phyloP scores from a whole-genome alignment of 2,888 invertebrate species.

The Lydus trimaculatus region DNA sequence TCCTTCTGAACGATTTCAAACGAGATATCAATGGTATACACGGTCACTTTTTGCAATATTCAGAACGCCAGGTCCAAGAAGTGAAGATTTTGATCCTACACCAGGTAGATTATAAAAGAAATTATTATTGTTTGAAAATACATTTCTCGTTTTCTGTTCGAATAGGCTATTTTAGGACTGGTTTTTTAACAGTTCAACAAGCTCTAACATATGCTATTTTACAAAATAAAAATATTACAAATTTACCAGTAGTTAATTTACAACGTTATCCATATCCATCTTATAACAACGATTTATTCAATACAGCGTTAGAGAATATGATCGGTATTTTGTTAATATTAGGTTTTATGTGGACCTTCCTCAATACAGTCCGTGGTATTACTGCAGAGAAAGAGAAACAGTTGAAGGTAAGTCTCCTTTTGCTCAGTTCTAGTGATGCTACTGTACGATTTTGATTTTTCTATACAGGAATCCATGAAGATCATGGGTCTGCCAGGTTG shows the following conservation, averaged over 20 bases:
- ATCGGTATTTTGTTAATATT: constrained; percentile 76
- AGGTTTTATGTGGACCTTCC: constrained; percentile 75
- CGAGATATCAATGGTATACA: constrained; percentile 67
- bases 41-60: constrained; percentile 62
- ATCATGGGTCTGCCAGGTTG: constrained; percentile 27
- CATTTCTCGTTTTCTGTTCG: not conserved
- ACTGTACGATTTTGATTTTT: not conserved
- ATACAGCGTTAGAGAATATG: constrained; percentile 67
- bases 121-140: not conserved
- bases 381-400: constrained; percentile 70
- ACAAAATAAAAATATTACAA: constrained; percentile 8
- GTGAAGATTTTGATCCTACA: constrained; percentile 28
- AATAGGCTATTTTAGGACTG: constrained; percentile 59
- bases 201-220: constrained; percentile 44
- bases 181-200: constrained; percentile 70
- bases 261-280: constrained; percentile 74
- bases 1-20: constrained; percentile 12
- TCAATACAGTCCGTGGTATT: constrained; percentile 69
- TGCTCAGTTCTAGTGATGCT: too few relatives aligned
- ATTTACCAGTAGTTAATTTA: constrained; percentile 53
- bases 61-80: constrained; percentile 44
- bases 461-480: constrained; percentile 27
- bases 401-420: constrained; percentile 63
- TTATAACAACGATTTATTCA: constrained; percentile 69
- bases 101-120: constrained; percentile 30